Conservation (phyloP, 2,888 invertebrate species). For the Blera fallax region DNA sequence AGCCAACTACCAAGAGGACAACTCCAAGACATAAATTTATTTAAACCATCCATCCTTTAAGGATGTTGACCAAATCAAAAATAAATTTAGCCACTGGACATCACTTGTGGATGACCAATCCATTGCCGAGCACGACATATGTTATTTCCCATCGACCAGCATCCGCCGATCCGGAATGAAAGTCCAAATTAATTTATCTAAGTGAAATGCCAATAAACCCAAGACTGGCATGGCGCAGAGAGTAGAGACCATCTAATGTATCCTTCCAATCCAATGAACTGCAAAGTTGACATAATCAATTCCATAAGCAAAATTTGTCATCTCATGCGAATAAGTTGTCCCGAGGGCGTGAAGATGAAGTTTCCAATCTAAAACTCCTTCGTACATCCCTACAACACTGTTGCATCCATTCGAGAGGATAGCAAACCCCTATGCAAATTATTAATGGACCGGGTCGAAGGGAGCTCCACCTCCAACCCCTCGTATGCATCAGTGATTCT, state of each 20-base stretch:
- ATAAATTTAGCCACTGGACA: too few species aligned
- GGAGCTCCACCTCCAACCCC: not conserved
- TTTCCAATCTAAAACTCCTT: not conserved
- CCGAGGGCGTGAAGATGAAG: not conserved
- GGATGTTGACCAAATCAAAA: too few species aligned
- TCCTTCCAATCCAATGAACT: slow-evolving; percentile 40
- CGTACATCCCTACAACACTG: not conserved
- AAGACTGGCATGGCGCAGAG: not conserved
- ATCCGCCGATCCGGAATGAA: not conserved
- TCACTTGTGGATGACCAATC: not conserved
- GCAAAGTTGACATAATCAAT: slow-evolving; percentile 19
- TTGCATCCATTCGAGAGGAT: too few species aligned
- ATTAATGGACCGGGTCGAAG: not conserved
- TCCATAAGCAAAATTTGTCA: slow-evolving; percentile 37
- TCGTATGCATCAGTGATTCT: slow-evolving; percentile 13
- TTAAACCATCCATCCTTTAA: too few species aligned
- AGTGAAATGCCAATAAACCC: slow-evolving; percentile 24
- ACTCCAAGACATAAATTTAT: too few species aligned
- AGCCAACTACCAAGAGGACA: too few species aligned
- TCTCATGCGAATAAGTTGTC: slow-evolving; percentile 15
- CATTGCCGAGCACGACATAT: not conserved
- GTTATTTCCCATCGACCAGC: not conserved
- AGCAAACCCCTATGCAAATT: slow-evolving; percentile 31
- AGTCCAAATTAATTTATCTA: slow-evolving; percentile 29
- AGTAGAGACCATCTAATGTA: not conserved